phyloP scores from a whole-genome alignment of 1,140 invertebrate species.

The Mya arenaria region DNA sequence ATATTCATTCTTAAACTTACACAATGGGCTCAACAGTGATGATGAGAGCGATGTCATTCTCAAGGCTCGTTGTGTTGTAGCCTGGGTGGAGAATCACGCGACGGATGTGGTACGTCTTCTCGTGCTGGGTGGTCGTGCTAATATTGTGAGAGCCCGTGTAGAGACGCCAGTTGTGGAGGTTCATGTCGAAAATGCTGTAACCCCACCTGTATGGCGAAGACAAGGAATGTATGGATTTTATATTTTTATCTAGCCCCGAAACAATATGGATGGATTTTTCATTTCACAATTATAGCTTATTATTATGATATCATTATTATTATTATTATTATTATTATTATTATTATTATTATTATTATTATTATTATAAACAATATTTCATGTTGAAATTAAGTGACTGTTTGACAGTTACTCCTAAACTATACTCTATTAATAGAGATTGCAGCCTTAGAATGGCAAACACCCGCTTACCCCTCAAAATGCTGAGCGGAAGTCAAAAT shows the following conservation, averaged over 20 bases:
- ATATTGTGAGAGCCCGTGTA: conserved; percentile 50
- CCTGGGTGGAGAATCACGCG: conserved; percentile 50
- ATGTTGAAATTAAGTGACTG: neutral
- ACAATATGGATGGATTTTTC: no score
- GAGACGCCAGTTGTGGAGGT: conserved; percentile 35
- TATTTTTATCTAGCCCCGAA: no score
- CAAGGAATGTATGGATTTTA: no score
- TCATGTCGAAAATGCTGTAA: conserved; percentile 37
- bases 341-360: no score
- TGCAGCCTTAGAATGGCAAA: neutral
- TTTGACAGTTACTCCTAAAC: neutral
- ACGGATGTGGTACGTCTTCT: conserved; percentile 36
- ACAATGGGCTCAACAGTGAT: conserved; percentile 27
- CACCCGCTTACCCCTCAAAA: neutral
- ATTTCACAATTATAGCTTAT: no score
- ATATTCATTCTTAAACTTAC: neutral
- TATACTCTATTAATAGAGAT: neutral
- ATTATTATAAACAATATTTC: neutral
- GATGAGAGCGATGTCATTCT: conserved; percentile 52
- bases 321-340: no score
- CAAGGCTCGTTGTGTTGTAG: conserved; percentile 41
- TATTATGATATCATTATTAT: no score
- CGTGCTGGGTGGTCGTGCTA: conserved; percentile 8
- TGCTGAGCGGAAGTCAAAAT: neutral
- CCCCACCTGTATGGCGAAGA: conserved; percentile 31